These are phyloP conservation scores for Gopherus flavomarginatus DNA, from an alignment of 2,113 vertebrate genomes.

Conservation along the genomic window DNA sequence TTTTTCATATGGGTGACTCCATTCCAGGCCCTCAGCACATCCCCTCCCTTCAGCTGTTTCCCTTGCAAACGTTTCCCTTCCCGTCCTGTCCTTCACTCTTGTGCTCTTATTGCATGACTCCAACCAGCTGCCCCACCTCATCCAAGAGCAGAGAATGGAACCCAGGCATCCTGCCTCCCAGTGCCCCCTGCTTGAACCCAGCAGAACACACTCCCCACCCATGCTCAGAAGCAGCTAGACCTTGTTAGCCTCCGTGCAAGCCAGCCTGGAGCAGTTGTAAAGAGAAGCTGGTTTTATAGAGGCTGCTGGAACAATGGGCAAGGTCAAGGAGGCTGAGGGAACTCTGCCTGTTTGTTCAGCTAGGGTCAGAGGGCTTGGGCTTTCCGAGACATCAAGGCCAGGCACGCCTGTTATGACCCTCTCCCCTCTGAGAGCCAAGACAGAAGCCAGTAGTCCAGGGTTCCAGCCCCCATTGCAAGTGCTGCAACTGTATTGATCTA, in stretches of 20 bases:
- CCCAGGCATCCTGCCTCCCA: not conserved
- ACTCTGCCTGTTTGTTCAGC: not conserved
- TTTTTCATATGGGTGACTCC: not conserved
- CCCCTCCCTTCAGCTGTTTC: not conserved
- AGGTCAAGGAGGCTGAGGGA: not conserved
- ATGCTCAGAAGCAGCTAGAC: not conserved
- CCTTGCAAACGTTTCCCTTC: not conserved
- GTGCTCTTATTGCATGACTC: not conserved
- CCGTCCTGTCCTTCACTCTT: not conserved
- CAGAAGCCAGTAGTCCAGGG: not conserved
- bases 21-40: not conserved
- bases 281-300: not conserved
- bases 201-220: not conserved
- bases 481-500: not conserved
- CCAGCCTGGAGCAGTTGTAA: not conserved
- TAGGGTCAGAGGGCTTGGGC: not conserved
- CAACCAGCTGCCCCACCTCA: not conserved
- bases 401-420: accelerated
- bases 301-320: not conserved
- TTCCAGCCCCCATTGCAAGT: not conserved
- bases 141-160: not conserved
- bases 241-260: not conserved
- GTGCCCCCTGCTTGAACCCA: not conserved
- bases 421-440: not conserved
- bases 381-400: not conserved